Base-by-base conservation (phyloP, 2,797 vertebrate species). In the Phaenicophaeus curvirostris region DNA sequence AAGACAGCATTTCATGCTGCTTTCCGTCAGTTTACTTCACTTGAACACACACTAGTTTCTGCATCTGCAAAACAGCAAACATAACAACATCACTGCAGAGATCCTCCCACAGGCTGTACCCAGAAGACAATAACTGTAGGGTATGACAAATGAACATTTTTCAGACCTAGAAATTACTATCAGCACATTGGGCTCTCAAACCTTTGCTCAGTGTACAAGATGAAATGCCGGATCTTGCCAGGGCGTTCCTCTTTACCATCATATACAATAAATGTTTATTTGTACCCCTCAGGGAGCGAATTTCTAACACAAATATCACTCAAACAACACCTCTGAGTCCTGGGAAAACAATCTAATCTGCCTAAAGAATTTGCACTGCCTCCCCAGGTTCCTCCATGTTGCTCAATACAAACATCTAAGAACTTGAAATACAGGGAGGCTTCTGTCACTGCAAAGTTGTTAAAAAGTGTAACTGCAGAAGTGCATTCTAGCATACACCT, bases 231-330 rank as follows among this genome's bases (percentile, higher is more conserved):
- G 71, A 94, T 92, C 89, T 93, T 91, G 94, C 92, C 95, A 66
- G 44, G 94, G 71, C 87, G 91, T 90, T 89, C 91, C 91, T 86
- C 83, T 41, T 62, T 63, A 90, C 84, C 90, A 83, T 92, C 77
- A 61, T 57, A 53, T 61, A 65, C 76, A 88, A 81, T 71, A 90
- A 91, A 81, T 0, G 89, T 96, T 97, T 96, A 96, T 96, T 97
- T 96, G 92, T 93, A 94, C 67, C 94, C 94, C 95, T 96, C 95
- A 96, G 46, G 63, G 67, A 93, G 96, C 71, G 95, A 96, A 97
- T 95, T 85, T 91, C 95, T 88, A 96, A 94, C 57, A 42, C 82
- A 97, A 97, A 92, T 81, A 89, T 51, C 69, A 66, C 82, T 84
- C 50, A 76, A 93, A 71, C 62, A 90, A 90, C 51, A 87, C 84